Evolutionary conservation across 2,888 invertebrate species (phyloP).

Genomic region (Spisula subtruncata): DNA sequence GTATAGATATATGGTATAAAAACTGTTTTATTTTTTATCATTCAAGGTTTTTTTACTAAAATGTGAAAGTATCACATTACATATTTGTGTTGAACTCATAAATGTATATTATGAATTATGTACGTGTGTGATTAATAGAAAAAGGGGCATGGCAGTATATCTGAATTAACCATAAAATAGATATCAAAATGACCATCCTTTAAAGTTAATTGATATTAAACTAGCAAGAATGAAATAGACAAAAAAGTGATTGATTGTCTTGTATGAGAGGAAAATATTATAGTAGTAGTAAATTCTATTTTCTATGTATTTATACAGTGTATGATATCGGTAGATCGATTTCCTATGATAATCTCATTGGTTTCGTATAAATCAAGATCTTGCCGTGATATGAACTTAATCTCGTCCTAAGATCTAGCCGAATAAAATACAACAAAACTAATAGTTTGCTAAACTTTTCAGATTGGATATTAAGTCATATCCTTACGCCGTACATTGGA

Average conservation of each 20-base stretch:
- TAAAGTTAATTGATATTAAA: constrained; percentile 16
- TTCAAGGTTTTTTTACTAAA: too few species aligned
- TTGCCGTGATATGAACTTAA: not conserved
- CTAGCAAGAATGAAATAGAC: not conserved
- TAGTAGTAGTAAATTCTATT: not conserved
- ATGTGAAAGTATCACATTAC: too few species aligned
- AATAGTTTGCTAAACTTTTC: constrained; percentile 5
- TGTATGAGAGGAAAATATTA: too few species aligned
- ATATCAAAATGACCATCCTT: not conserved
- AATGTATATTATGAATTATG: too few species aligned
- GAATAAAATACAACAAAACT: not conserved
- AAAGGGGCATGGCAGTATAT: not conserved
- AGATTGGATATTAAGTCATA: constrained; percentile 16
- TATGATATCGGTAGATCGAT: constrained; percentile 24
- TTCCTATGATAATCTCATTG: constrained; percentile 35
- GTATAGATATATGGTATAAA: too few species aligned
- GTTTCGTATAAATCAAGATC: constrained; percentile 27
- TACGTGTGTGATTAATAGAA: not conserved
- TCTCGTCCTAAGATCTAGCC: not conserved
- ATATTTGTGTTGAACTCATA: too few species aligned
- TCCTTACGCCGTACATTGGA: not conserved
- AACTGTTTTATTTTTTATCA: too few species aligned
- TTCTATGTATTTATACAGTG: constrained; percentile 38
- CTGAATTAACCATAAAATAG: constrained; percentile 1
- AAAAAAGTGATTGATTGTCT: not conserved